Percentiles rank a stretch among this genome's conserved stretches.
These are phyloP conservation scores for Zoanthus sansibaricus DNA, from an alignment of 92 coral and sea anemone species.

Conservation along the genomic window DNA sequence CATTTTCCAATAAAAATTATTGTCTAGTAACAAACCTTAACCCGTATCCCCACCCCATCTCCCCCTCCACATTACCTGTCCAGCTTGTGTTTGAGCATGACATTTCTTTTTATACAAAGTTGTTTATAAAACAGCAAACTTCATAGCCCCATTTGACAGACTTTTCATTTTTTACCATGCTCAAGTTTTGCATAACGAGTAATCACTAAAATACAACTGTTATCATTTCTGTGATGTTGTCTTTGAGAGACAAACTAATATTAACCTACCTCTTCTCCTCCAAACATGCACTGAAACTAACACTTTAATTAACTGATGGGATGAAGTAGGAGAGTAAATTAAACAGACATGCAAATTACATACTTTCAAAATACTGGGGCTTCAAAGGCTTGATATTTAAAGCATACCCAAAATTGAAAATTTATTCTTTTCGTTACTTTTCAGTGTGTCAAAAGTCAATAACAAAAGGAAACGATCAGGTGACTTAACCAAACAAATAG, in stretches of 20 bases:
- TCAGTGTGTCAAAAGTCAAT: background rate
- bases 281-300: background rate
- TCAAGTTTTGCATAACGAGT: background rate
- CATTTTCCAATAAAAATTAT: too few relatives aligned
- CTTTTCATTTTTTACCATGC: background rate
- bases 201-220: background rate
- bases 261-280: background rate
- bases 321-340: background rate
- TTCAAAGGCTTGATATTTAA: background rate
- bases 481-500: background rate
- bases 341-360: background rate
- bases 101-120: too few relatives aligned
- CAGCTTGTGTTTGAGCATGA: too few relatives aligned
- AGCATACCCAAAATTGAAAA: background rate
- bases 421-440: background rate
- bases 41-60: too few relatives aligned
- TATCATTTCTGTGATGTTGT: background rate
- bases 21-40: too few relatives aligned
- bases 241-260: background rate
- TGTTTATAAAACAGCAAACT: background rate
- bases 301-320: background rate
- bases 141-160: background rate
- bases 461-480: background rate
- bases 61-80: too few relatives aligned
- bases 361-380: constrained; percentile 2